Evolutionary conservation across 2,888 invertebrate genomes (phyloP), one percentile per base, ranked within the genome.

Genomic region (Kuschelorhynchus macadamiae): DNA sequence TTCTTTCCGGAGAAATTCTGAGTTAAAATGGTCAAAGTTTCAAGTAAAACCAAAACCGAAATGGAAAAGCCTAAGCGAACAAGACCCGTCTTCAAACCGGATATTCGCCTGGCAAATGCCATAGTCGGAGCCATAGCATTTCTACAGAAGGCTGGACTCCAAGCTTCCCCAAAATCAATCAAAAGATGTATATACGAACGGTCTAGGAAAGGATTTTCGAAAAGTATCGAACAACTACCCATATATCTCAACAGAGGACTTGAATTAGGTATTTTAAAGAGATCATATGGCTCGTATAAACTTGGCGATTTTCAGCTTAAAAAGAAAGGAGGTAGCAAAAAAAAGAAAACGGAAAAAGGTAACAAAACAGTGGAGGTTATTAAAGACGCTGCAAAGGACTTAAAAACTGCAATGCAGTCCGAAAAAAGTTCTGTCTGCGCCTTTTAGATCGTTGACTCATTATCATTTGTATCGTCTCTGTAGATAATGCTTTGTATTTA

Each of bases 231-330:
- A 30, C 47, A 66, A 1, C 30, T 76, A 5, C 67, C 74, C 1
- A 39, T 44, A 46, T 77, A 75, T 49, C 57, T 77, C 25, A 55
- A 49, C 1, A 67, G 71, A 60, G 77, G 75, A 1, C 12, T 72
- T 12, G 73, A 74, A 47, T 33, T 77, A 52, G 77, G 76, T 11
- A 72, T 77, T 39, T 60, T 77, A 39, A 72, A 55, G 20, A 75
- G 70, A 49, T 63, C 56, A 33, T 68, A 67, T 1, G 74, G 71
- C 17, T 21, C 36, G 0, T 76, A 72, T 32, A 71, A 71, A 59
- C 41, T 76, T 9, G 73, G 71, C 0, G 67, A 68, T 7, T 72
- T 72, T 60, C 68, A 60, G 14, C n/a, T 68, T 1, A 71, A 56
- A 59, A 73, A 59, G 21, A 36, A 16, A 11, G 53, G 50, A 0